Evolutionary conservation across 1,140 invertebrate genomes (phyloP), one percentile per base, ranked within the genome.

Genomic region (Zaprionus taronus): DNA sequence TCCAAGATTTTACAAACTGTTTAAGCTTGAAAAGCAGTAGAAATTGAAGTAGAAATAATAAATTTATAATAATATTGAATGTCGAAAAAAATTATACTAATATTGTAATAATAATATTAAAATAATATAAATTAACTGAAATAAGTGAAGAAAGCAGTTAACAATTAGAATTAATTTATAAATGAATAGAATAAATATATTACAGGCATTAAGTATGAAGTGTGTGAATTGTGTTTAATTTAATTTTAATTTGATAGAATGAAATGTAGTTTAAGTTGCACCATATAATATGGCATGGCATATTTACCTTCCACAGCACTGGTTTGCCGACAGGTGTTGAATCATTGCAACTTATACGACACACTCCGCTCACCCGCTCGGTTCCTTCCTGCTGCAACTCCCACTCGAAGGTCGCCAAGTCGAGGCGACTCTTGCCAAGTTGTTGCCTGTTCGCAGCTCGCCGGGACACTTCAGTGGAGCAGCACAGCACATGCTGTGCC

Each of bases 391-490:
- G n/a, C n/a, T 47, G n/a, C 47, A 51, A 14, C 22, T 20, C 47
- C 47, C n/a, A 51, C 47, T 51, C 9, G 47, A 47, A 47, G 41
- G 41, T 44, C 41, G 41, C 41, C 41, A 44, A 14, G 38, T 41
- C 15, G 15, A 41, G 15, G 41, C 28, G 14, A 1, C 28, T 14
- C 47, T 64, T 64, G 61, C 24, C 28, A 71, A 66, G 62, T 49
- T 56, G 34, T n/a, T 15, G 49, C 47, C 47, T 51, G 47, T 53
- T 24, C 44, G 11, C 41, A 51, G 28, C 36, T 57, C 17, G 41
- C 34, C 34, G 66, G 47, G 47, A 22, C 55, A 72, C 53, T 58
- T 72, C 53, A 47, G 5, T 4, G 26, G 14, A 31, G 36, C 56
- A 31, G 28, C 2, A 1, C 28, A 51, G 55, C 58, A 63, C 41